Conservation (phyloP, 2,888 invertebrate species). For the Kryphioiulus occultus region DNA sequence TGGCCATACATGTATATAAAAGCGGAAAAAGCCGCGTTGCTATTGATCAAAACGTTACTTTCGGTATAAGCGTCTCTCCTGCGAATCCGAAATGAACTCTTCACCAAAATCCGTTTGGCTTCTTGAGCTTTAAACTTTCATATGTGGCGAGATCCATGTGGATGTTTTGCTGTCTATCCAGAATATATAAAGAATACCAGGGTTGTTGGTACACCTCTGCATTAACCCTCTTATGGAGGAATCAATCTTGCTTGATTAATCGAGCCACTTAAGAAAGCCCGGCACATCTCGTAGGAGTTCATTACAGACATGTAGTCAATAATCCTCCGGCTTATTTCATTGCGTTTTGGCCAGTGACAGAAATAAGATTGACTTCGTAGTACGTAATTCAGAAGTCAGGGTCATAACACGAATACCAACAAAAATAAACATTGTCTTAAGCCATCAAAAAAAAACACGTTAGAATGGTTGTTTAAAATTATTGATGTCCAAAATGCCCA, state of each 20-base stretch:
- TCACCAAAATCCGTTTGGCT: neutral
- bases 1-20: neutral
- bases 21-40: neutral
- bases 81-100: neutral
- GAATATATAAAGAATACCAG: neutral
- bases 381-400: neutral
- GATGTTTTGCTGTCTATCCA: neutral
- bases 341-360: neutral
- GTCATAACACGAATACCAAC: neutral
- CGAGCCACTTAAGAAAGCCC: conserved; percentile 43
- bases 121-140: neutral
- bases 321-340: conserved; percentile 1
- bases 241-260: conserved; percentile 46
- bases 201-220: neutral
- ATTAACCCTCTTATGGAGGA: conserved; percentile 11
- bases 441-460: no score
- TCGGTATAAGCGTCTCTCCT: neutral
- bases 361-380: neutral
- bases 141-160: neutral
- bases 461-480: no score
- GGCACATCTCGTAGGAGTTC: conserved; percentile 19
- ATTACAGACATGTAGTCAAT: conserved; percentile 41
- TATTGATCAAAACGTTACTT: conserved; percentile 14
- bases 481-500: no score
- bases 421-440: no score